Percentiles rank a stretch among this genome's conserved stretches.
These are phyloP conservation scores for Heliconius hermathena DNA, from an alignment of 1,140 invertebrate genomes.

Conservation along the genomic window DNA sequence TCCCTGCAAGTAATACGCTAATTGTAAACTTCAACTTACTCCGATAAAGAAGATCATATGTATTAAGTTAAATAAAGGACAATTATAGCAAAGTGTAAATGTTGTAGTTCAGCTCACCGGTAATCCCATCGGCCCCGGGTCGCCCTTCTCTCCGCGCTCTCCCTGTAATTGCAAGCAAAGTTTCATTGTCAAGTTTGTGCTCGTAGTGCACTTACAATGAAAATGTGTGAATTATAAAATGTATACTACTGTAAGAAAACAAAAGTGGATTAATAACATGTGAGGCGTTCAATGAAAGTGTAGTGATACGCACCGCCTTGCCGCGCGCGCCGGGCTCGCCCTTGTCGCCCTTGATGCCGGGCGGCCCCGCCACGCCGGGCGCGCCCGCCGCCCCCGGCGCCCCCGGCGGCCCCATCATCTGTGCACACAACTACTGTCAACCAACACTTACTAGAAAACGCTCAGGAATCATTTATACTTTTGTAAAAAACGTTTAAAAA, in stretches of 20 bases:
- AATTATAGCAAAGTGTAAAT: neutral
- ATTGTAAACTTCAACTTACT: no score
- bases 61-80: neutral
- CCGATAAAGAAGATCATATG: neutral
- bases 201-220: no score
- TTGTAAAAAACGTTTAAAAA: no score
- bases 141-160: constrained; percentile 93
- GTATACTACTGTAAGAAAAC: no score
- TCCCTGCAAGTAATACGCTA: constrained; percentile 82
- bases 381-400: constrained; percentile 90
- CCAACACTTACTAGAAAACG: neutral
- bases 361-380: constrained; percentile 90
- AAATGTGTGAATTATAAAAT: no score
- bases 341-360: constrained; percentile 94
- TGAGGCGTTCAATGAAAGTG: no score
- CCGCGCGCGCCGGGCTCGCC: constrained; percentile 94
- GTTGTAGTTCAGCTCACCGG: constrained; percentile 88
- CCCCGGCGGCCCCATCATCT: constrained; percentile 89
- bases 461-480: neutral
- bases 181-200: neutral
- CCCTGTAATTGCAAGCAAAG: constrained; percentile 85
- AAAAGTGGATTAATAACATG: no score
- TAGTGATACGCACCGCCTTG: constrained; percentile 85
- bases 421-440: constrained; percentile 24
- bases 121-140: constrained; percentile 96